phyloP scores from a whole-genome alignment of 1,140 invertebrate genomes.

The Lordiphosa stackelbergi region DNA sequence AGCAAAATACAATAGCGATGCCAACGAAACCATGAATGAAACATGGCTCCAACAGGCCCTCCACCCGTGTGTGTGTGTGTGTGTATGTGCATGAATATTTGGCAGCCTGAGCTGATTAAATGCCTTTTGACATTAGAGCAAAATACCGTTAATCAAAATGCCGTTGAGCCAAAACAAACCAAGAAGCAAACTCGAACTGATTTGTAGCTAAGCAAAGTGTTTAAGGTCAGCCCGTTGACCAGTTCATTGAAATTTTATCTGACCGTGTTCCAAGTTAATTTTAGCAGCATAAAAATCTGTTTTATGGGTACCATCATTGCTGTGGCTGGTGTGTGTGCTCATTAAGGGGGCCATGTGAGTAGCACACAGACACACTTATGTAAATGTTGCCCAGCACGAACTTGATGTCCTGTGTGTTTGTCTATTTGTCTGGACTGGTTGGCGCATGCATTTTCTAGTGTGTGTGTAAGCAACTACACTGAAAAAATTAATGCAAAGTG shows the following conservation, averaged over 20 bases:
- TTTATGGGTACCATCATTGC: constrained; percentile 36
- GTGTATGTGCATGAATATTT: constrained; percentile 14
- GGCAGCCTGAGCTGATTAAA: constrained; percentile 56
- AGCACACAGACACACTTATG: constrained; percentile 57
- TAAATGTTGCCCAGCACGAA: constrained; percentile 56
- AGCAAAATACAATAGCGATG: constrained; percentile 52
- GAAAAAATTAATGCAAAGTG: too few relatives aligned
- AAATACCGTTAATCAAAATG: constrained; percentile 72
- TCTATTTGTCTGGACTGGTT: constrained; percentile 30
- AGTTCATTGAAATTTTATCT: constrained; percentile 45
- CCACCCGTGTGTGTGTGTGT: constrained; percentile 2
- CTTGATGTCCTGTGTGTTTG: constrained; percentile 14
- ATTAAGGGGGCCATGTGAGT: constrained; percentile 47
- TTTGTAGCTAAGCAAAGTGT: constrained; percentile 30
- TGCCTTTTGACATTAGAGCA: constrained; percentile 72
- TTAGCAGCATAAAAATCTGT: constrained; percentile 62
- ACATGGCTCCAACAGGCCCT: constrained; percentile 12
- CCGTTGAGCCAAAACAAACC: constrained; percentile 28
- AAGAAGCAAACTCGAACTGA: constrained; percentile 36
- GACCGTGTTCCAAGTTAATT: constrained; percentile 54
- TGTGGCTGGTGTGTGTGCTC: constrained; percentile 47
- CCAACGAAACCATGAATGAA: constrained; percentile 54
- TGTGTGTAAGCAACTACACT: constrained; percentile 59
- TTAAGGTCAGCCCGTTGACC: constrained; percentile 12
- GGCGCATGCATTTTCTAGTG: constrained; percentile 63